Percentiles rank a stretch among this genome's conserved stretches.
These are phyloP conservation scores for Brachyhypopomus gauderio DNA, from an alignment of 2,113 vertebrate genomes.

Conservation along the genomic window DNA sequence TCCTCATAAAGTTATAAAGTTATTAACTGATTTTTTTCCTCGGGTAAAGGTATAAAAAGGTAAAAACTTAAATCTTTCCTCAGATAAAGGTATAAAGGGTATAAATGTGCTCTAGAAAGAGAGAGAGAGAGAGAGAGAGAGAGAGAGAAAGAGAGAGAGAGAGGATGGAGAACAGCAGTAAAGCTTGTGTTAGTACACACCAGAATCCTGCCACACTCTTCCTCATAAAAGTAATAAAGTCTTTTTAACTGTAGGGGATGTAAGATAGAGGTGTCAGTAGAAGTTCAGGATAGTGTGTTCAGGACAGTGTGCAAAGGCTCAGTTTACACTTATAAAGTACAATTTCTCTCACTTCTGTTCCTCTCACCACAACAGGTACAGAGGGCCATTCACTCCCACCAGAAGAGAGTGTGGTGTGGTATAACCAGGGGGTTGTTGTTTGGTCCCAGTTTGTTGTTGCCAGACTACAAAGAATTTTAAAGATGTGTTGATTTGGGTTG, in stretches of 20 bases:
- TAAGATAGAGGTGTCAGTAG: slow-evolving; percentile 46
- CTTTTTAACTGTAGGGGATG: slow-evolving; percentile 14
- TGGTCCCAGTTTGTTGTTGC: too few species aligned
- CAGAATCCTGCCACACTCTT: slow-evolving; percentile 68
- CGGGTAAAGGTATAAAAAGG: too few species aligned
- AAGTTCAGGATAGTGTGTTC: slow-evolving; percentile 42
- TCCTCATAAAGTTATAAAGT: too few species aligned
- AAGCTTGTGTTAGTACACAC: slow-evolving; percentile 56
- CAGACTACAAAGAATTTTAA: too few species aligned
- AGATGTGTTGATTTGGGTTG: too few species aligned
- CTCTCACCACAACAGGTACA: too few species aligned
- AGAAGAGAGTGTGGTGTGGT: too few species aligned
- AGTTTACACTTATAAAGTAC: background rate
- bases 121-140: slow-evolving; percentile 26
- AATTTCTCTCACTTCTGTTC: background rate
- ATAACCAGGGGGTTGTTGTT: too few species aligned
- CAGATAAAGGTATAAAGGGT: too few species aligned
- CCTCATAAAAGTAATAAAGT: slow-evolving; percentile 73
- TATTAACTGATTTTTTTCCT: too few species aligned
- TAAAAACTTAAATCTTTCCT: too few species aligned
- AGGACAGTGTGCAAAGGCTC: slow-evolving; percentile 12
- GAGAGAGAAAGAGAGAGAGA: slow-evolving; percentile 51
- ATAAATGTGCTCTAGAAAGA: slow-evolving; percentile 48
- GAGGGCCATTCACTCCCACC: too few species aligned
- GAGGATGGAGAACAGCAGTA: slow-evolving; percentile 68